These are phyloP conservation scores for Poliocrania exsul DNA, from an alignment of 2,797 vertebrate genomes.

Conservation along the genomic window DNA sequence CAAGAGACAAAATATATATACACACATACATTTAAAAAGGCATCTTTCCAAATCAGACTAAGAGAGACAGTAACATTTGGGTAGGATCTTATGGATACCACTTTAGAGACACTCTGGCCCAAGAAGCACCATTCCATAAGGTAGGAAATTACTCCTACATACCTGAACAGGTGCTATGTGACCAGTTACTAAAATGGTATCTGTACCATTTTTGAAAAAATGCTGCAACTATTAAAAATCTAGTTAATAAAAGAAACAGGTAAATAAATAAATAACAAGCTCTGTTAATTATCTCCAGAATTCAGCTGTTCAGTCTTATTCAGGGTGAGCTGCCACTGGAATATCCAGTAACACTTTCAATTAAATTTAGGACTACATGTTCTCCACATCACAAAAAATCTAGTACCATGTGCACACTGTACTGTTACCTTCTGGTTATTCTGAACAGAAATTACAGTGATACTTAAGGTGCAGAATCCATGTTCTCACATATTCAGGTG, in stretches of 20 bases:
- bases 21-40: accelerated
- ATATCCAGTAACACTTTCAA: neutral
- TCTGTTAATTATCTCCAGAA: neutral
- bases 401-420: neutral
- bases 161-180: neutral
- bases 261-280: neutral
- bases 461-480: neutral
- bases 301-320: neutral
- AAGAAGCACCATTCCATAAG: neutral
- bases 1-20: neutral
- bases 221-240: neutral
- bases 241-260: neutral
- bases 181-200: neutral
- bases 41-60: neutral
- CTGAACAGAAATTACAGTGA: neutral
- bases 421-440: neutral
- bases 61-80: neutral
- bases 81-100: neutral
- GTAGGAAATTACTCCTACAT: neutral
- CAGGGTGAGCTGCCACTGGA: neutral
- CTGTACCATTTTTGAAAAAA: accelerated
- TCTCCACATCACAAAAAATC: neutral
- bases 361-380: neutral
- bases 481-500: neutral
- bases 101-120: neutral